Conservation (phyloP, 2,888 invertebrate genomes). For the Pammene aurita region DNA sequence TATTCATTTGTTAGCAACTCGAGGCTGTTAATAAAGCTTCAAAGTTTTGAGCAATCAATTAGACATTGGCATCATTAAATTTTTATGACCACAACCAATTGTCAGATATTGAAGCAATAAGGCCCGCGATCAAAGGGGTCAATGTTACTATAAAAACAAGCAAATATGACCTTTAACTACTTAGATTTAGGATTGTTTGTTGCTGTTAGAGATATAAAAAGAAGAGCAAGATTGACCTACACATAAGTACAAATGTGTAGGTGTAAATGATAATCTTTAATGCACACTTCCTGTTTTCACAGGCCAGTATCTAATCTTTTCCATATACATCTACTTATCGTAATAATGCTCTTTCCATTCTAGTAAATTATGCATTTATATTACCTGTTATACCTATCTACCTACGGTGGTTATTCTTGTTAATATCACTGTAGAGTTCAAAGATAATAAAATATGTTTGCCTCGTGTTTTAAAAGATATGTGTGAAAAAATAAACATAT, state of each 20-base stretch:
- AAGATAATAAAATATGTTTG: too few species aligned
- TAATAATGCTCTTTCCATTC: too few species aligned
- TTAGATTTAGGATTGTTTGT: slow-evolving; percentile 10
- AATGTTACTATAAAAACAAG: slow-evolving; percentile 47
- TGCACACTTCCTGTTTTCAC: slow-evolving; percentile 34
- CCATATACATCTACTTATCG: not conserved
- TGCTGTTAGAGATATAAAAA: slow-evolving; percentile 11
- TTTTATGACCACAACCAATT: slow-evolving; percentile 52
- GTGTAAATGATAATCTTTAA: slow-evolving; percentile 31
- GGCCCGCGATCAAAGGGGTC: slow-evolving; percentile 54
- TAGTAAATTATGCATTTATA: too few species aligned
- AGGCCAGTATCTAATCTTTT: slow-evolving; percentile 13
- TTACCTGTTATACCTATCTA: too few species aligned
- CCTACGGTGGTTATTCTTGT: too few species aligned
- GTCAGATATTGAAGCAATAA: slow-evolving; percentile 53
- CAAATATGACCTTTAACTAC: slow-evolving; percentile 26
- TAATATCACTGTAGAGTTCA: too few species aligned
- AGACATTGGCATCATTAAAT: slow-evolving; percentile 43
- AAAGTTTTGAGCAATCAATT: slow-evolving; percentile 40
- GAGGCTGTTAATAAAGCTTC: slow-evolving; percentile 34
- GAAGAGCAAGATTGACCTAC: slow-evolving; percentile 13
- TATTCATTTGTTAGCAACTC: not conserved
- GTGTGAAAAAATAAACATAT: too few species aligned
- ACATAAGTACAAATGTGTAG: slow-evolving; percentile 7
- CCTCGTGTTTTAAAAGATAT: too few species aligned